Percentiles rank a stretch among this genome's conserved stretches.
These are phyloP conservation scores for Rhinopomastus cyanomelas DNA, from an alignment of 2,113 vertebrate genomes.

Conservation along the genomic window DNA sequence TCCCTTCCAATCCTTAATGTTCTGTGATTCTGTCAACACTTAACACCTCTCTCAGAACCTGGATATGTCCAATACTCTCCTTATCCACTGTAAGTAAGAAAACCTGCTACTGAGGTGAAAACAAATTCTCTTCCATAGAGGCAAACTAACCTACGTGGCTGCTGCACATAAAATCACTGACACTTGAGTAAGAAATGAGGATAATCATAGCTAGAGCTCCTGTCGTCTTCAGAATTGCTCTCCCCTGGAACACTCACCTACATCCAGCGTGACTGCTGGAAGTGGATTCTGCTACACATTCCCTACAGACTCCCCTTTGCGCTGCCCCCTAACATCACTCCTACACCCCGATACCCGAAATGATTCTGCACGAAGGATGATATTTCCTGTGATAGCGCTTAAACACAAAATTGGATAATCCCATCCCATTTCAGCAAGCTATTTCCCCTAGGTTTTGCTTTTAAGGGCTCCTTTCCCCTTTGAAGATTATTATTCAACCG, in stretches of 20 bases:
- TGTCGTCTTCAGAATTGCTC: neutral
- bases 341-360: neutral
- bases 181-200: neutral
- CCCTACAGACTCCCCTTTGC: neutral
- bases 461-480: neutral
- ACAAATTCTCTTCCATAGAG: neutral
- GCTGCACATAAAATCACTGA: neutral
- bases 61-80: neutral
- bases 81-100: neutral
- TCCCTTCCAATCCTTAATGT: no score
- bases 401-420: slow-evolving; percentile 13
- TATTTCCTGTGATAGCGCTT: neutral
- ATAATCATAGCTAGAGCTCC: neutral
- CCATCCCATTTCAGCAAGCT: neutral
- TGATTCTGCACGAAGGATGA: neutral
- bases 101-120: neutral
- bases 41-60: neutral
- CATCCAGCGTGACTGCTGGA: neutral
- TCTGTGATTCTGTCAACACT: neutral
- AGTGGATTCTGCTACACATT: neutral
- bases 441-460: neutral
- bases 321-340: neutral
- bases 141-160: neutral
- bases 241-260: neutral
- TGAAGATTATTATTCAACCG: neutral